A percentile compares a stretch with the other conserved stretches of the same genome.
These are phyloP conservation scores for Sardina pilchardus DNA, from an alignment of 2,113 vertebrate genomes.

Conservation along the genomic window DNA sequence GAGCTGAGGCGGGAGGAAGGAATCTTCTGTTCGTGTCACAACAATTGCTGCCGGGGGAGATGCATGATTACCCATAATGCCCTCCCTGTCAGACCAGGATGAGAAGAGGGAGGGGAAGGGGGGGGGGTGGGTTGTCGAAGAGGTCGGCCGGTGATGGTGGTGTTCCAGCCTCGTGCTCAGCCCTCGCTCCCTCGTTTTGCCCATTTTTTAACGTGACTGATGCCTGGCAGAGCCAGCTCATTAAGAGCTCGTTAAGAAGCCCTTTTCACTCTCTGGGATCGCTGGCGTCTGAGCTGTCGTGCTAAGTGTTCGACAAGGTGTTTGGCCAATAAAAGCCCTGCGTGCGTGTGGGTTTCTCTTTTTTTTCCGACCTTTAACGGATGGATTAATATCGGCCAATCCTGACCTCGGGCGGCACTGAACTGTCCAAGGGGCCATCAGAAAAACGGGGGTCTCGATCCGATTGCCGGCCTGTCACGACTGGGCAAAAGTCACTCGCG, in stretches of 20 bases:
- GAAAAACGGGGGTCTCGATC: neutral
- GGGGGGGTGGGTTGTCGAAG: neutral
- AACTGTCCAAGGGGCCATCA: neutral
- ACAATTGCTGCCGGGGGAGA: neutral
- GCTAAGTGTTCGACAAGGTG: slow-evolving; percentile 2
- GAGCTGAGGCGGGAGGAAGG: neutral
- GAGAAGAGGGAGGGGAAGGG: neutral
- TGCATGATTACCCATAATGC: neutral
- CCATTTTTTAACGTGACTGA: neutral
- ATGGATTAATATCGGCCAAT: neutral
- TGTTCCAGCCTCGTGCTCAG: neutral
- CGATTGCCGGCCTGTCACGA: neutral
- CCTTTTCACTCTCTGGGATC: neutral
- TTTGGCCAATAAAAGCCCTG: neutral
- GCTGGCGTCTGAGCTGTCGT: neutral
- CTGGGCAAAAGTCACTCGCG: neutral
- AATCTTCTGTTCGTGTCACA: neutral
- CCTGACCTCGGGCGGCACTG: neutral
- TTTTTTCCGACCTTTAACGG: neutral
- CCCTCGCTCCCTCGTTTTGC: neutral
- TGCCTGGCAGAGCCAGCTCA: neutral
- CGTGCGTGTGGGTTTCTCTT: too few species aligned
- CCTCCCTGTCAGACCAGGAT: neutral
- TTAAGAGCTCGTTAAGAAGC: neutral
- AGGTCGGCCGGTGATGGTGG: neutral